These are phyloP conservation scores for Semotilus atromaculatus DNA, from an alignment of 2,797 vertebrate species.

Conservation along the genomic window DNA sequence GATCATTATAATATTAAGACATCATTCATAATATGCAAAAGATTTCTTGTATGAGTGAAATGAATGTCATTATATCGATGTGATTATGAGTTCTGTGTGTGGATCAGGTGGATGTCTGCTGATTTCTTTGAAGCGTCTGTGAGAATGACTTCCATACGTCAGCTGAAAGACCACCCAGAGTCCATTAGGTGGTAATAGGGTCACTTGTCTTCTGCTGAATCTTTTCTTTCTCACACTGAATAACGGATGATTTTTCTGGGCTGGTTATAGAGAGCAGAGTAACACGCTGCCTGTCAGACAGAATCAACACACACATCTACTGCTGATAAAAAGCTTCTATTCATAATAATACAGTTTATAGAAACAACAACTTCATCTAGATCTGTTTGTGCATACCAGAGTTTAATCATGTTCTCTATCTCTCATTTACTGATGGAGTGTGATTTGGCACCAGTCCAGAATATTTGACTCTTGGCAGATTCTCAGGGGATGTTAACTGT, in stretches of 20 bases:
- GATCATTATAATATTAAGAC: neutral
- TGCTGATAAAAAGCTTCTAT: neutral
- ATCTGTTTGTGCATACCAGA: neutral
- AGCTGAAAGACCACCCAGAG: constrained; percentile 51
- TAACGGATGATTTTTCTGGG: constrained; percentile 29
- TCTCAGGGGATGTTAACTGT: constrained; percentile 9
- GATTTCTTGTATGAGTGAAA: constrained; percentile 33
- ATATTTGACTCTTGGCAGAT: constrained; percentile 15
- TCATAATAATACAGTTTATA: neutral
- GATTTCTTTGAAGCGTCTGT: constrained; percentile 51
- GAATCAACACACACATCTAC: neutral
- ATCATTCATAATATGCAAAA: neutral
- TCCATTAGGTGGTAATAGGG: constrained; percentile 64
- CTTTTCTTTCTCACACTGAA: constrained; percentile 42
- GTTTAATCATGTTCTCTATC: neutral
- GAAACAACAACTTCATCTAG: neutral
- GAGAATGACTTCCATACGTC: constrained; percentile 52
- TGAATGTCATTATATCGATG: constrained; percentile 39
- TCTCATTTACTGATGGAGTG: constrained; percentile 2
- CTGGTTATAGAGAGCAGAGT: neutral
- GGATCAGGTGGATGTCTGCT: constrained; percentile 36
- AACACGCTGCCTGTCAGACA: neutral
- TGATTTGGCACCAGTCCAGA: neutral
- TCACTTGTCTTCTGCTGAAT: constrained; percentile 59
- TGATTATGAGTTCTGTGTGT: constrained; percentile 47